Evolutionary conservation across 2,888 invertebrate genomes (phyloP), one percentile per base, ranked within the genome.

Genomic region (Eumacrocentrus americanus): DNA sequence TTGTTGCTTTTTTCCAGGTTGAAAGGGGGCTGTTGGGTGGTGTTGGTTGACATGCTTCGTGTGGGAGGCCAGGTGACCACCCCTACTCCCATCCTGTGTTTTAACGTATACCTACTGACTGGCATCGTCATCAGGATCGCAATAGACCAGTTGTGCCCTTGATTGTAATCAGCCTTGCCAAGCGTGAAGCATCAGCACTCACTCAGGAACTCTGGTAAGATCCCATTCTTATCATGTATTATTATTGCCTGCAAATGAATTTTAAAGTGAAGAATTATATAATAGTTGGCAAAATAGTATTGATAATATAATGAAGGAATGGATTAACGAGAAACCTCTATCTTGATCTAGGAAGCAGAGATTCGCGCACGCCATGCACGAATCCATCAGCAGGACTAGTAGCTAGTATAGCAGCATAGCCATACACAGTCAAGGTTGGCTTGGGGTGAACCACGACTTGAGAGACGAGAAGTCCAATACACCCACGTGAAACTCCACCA

Each of bases 371-470:
- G 74, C 74, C 64, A 74, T 72, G 64, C 66, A 67, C 71, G 62
- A 72, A 74, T 74, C 72, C 71, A 73, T 74, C 74, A 74, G 68
- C 57, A 58, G 60, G 67, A 29, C 46, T 42, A 34, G 38, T n/a
- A 22, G 11, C 12, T 5, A 40, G 11, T 12, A 12, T 23, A 11
- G 11, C 3, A 42, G 9, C 20, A 40, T 40, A 38, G 16, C 20
- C 66, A 69, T 67, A 69, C 67, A 64, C 68, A 68, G 69, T 68
- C 70, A 70, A 73, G 74, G 73, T 71, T 73, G n/a, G n/a, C n/a
- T n/a, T n/a, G 66, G 68, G 60, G 38, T 29, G 34, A 29, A 29
- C 9, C 9, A 9, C 29, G 5, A 29, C n/a, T n/a, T n/a, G n/a
- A n/a, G n/a, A n/a, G n/a, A n/a, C n/a, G 29, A 20, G 7, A 46